These are phyloP conservation scores for Catocala fraxini DNA, from an alignment of 2,888 invertebrate species.

Conservation along the genomic window DNA sequence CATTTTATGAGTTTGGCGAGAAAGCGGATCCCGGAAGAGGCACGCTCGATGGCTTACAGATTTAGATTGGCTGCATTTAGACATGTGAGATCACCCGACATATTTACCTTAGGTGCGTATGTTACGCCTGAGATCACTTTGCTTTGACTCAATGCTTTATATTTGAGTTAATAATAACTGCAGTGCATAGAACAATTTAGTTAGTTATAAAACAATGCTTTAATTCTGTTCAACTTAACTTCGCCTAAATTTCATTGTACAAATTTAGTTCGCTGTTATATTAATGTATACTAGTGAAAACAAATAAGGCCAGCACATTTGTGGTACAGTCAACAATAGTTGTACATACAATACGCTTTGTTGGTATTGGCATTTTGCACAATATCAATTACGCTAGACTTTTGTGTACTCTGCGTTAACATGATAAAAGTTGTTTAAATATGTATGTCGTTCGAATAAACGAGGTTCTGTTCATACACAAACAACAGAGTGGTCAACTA, in stretches of 20 bases:
- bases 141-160: neutral
- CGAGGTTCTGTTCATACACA: slow-evolving; percentile 16
- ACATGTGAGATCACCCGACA: slow-evolving; percentile 80
- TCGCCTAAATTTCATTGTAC: slow-evolving; percentile 1
- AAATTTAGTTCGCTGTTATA: slow-evolving; percentile 30
- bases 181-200: neutral
- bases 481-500: slow-evolving; percentile 15
- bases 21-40: slow-evolving; percentile 80
- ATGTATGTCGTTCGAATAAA: slow-evolving; percentile 17
- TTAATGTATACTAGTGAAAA: slow-evolving; percentile 29
- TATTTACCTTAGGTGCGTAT: slow-evolving; percentile 60
- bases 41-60: slow-evolving; percentile 73
- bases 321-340: slow-evolving; percentile 11
- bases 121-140: slow-evolving; percentile 38
- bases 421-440: slow-evolving; percentile 21
- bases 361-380: slow-evolving; percentile 17
- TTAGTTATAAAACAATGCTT: neutral
- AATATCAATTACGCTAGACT: slow-evolving; percentile 20
- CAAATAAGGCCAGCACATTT: slow-evolving; percentile 23
- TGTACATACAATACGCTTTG: slow-evolving; percentile 15
- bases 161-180: neutral
- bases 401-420: slow-evolving; percentile 14
- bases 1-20: slow-evolving; percentile 79
- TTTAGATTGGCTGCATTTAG: slow-evolving; percentile 83
- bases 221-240: slow-evolving; percentile 4